Percentiles rank a stretch among this genome's conserved stretches.
Conservation (phyloP, 2,888 invertebrate genomes). For the Coelinius sp. region DNA sequence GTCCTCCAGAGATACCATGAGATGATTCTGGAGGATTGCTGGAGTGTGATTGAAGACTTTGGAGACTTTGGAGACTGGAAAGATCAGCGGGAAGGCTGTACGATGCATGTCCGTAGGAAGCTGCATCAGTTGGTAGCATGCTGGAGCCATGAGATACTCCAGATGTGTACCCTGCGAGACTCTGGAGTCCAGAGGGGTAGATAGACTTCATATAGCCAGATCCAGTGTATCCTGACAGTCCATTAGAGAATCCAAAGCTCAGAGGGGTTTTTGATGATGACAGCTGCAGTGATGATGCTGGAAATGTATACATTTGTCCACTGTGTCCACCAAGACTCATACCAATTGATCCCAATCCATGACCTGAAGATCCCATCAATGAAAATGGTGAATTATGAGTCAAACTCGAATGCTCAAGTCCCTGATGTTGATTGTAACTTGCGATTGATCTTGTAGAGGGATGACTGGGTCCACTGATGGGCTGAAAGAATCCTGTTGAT, state of each 20-base stretch:
- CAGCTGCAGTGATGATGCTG: conserved; percentile 50
- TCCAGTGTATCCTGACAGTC: conserved; percentile 29
- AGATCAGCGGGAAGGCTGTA: conserved; percentile 46
- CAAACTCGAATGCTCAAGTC: conserved; percentile 41
- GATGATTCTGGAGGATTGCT: conserved; percentile 16
- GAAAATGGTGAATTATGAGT: conserved; percentile 31
- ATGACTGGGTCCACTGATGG: conserved; percentile 45
- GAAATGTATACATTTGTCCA: conserved; percentile 49
- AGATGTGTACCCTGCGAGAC: conserved; percentile 56
- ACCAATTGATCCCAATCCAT: conserved; percentile 33
- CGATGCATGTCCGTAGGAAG: conserved; percentile 49
- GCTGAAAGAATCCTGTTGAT: conserved; percentile 44
- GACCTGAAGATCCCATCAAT: neutral
- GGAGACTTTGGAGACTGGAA: conserved; percentile 46
- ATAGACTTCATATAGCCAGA: conserved; percentile 46
- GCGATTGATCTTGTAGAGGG: conserved; percentile 46
- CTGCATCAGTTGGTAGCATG: conserved; percentile 46
- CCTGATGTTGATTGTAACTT: conserved; percentile 43
- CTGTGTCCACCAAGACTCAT: conserved; percentile 42
- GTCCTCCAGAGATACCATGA: conserved; percentile 33
- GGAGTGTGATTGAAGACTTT: conserved; percentile 44
- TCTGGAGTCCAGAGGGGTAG: conserved; percentile 57
- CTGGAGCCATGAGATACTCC: conserved; percentile 50
- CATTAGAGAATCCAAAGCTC: conserved; percentile 57
- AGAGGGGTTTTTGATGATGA: conserved; percentile 61